phyloP scores from a whole-genome alignment of 2,113 vertebrate genomes.

The Camelus dromedarius region DNA sequence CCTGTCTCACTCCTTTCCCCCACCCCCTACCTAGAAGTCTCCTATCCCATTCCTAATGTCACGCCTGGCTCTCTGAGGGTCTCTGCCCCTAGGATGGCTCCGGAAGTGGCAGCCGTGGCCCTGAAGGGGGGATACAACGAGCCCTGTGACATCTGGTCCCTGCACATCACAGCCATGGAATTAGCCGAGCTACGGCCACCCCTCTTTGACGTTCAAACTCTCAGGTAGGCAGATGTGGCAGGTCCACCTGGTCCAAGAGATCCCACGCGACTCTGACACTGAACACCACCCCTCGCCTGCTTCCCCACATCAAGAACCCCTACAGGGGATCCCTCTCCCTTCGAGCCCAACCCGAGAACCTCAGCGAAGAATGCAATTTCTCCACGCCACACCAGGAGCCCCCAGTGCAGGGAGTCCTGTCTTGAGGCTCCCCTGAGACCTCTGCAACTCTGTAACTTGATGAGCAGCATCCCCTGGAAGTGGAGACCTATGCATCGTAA shows the following conservation, averaged over 20 bases:
- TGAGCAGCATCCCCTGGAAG: too few species aligned
- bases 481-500: too few species aligned
- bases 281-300: background rate
- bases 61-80: conserved; percentile 33
- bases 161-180: conserved; percentile 96
- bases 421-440: too few species aligned
- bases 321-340: too few species aligned
- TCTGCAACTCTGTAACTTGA: too few species aligned
- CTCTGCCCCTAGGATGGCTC: conserved; percentile 92
- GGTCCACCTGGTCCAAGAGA: background rate
- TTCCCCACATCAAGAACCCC: background rate
- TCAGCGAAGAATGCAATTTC: too few species aligned
- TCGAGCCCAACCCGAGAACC: too few species aligned
- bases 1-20: background rate
- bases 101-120: conserved; percentile 95
- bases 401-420: too few species aligned
- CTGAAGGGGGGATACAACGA: conserved; percentile 96
- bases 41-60: background rate
- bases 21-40: too few species aligned
- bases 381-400: too few species aligned
- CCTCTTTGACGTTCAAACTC: conserved; percentile 93
- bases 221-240: conserved; percentile 85
- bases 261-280: background rate
- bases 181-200: conserved; percentile 94
- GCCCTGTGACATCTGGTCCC: conserved; percentile 95